phyloP scores from a whole-genome alignment of 2,113 vertebrate species.

The Poicephalus meyeri region DNA sequence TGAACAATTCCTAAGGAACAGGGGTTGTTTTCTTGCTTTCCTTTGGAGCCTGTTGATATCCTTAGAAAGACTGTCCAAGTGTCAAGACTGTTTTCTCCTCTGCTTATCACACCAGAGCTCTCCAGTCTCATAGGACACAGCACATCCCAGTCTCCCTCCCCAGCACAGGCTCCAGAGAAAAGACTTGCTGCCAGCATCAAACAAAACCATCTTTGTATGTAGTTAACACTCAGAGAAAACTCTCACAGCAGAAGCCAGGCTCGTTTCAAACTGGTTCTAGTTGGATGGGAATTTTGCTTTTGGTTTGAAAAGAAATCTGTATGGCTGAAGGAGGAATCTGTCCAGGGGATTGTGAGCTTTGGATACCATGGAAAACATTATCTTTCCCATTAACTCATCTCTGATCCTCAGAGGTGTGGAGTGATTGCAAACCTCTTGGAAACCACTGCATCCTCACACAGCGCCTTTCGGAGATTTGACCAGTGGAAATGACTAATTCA shows the following conservation, averaged over 20 bases:
- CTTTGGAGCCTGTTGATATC: not conserved
- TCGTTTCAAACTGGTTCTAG: not conserved
- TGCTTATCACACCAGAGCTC: not conserved
- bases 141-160: not conserved
- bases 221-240: not conserved
- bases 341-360: not conserved
- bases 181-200: not conserved
- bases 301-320: not conserved
- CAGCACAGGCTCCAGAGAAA: not conserved
- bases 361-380: not conserved
- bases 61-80: not conserved
- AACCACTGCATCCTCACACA: not conserved
- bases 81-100: not conserved
- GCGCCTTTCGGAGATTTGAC: not conserved
- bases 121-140: not conserved
- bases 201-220: not conserved
- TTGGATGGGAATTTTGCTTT: not conserved
- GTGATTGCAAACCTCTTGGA: conserved; percentile 12
- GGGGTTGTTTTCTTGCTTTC: not conserved
- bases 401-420: not conserved
- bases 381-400: not conserved
- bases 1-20: not conserved
- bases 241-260: not conserved
- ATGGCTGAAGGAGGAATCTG: not conserved
- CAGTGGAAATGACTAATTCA: conserved; percentile 2